Percentiles rank a stretch among this genome's conserved stretches.
Conservation (phyloP, 2,888 invertebrate genomes). For the Acholoe squamosa region DNA sequence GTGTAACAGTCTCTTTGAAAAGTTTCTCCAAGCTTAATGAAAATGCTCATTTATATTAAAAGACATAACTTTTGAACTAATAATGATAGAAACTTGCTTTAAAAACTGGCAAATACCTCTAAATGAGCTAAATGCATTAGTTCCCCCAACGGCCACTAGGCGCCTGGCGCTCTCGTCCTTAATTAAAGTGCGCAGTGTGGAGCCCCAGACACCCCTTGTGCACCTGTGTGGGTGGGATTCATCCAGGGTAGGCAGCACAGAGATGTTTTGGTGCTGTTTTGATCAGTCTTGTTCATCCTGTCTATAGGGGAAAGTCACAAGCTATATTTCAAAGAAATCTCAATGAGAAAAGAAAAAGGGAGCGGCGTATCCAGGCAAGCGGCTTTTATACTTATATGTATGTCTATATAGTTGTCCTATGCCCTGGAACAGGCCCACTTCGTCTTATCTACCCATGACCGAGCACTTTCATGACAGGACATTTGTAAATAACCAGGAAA, state of each 20-base stretch:
- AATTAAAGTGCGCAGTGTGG: not conserved
- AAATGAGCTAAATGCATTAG: no score
- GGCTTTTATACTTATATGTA: not conserved
- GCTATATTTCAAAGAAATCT: slow-evolving; percentile 28
- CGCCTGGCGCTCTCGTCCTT: no score
- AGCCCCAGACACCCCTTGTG: not conserved
- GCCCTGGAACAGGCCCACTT: not conserved
- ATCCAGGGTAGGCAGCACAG: not conserved
- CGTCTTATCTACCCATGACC: not conserved
- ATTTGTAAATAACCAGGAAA: not conserved
- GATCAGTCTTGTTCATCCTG: not conserved
- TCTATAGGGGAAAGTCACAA: slow-evolving; percentile 32
- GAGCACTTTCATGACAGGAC: not conserved
- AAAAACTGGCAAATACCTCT: no score
- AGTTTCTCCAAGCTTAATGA: no score
- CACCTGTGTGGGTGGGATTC: slow-evolving; percentile 5
- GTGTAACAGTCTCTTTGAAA: no score
- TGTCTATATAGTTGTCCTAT: not conserved
- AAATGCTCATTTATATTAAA: no score
- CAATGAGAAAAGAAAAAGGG: not conserved
- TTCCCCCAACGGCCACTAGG: no score
- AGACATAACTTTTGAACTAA: no score
- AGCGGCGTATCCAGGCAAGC: not conserved
- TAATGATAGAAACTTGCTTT: no score
- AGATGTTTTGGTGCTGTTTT: not conserved